Evolutionary conservation across 1,140 invertebrate genomes (phyloP), one percentile per base, ranked within the genome.

Genomic region (Lucilia sericata): DNA sequence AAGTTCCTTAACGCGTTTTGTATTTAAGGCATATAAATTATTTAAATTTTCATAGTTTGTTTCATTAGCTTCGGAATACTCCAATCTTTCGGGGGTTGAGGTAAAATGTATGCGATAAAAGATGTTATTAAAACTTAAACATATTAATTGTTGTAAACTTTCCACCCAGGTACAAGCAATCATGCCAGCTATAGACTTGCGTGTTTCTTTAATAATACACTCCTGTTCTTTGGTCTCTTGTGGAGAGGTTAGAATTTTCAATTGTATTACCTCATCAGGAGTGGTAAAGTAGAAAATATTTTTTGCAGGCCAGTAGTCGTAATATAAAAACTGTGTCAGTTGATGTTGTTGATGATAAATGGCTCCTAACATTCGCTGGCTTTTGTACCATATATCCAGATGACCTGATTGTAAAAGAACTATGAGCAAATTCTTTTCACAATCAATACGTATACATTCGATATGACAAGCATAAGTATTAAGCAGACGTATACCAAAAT

Each of bases 361-460:
- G 49, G 88, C 87, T 8, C 86, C 84, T 14, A 83, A 83, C 14
- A 85, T 74, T 0, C 87, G 19, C 7, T 82, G 78, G 12, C 88
- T 90, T n/a, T 87, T 49, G 83, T 88, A 90, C 89, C 88, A 90
- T 19, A 90, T 87, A 51, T 90, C 89, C 25, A 90, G 84, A 42
- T 84, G 88, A n/a, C 89, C 89, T 47, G 85, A 88, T 78, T 82
- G 85, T 0, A 90, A 85, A 17, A 87, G 87, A 2, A 90, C 80
- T 21, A 90, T 74, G 5, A 88, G 87, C 0, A 89, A 65, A 70
- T 88, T 88, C 5, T 83, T 85, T 4, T 83, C 74, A 34, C 86
- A 86, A 0, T 88, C 65, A 0, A 90, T 2, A 8, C 85, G 85
- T 74, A 90, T 86, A 19, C 86, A 87, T 51, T 80, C 84, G 0